A percentile compares a stretch with the other conserved stretches of the same genome.
Conservation (phyloP, 1,140 invertebrate genomes). For the Whitmania pigra region DNA sequence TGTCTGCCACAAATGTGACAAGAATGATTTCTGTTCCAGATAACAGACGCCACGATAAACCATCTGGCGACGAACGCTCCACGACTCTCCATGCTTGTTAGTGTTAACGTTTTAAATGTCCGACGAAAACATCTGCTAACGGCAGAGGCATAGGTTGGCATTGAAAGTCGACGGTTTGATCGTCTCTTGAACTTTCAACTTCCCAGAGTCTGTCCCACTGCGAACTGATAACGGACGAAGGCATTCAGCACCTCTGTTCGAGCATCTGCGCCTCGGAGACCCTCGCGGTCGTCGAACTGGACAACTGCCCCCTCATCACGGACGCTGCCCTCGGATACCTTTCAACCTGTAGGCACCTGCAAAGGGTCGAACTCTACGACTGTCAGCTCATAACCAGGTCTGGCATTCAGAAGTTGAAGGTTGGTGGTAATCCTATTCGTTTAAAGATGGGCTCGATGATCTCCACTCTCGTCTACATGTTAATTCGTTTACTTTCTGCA, state of each 20-base stretch:
- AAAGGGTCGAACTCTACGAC: conserved; percentile 93
- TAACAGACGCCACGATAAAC: conserved; percentile 83
- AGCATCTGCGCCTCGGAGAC: conserved; percentile 65
- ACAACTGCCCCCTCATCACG: conserved; percentile 95
- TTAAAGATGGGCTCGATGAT: too few species aligned
- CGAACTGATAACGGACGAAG: conserved; percentile 94
- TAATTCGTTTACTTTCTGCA: too few species aligned
- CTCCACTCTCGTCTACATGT: too few species aligned
- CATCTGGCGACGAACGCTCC: conserved; percentile 87
- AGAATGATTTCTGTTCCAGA: conserved; percentile 45
- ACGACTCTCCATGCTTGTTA: conserved; percentile 46
- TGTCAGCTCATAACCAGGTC: conserved; percentile 93
- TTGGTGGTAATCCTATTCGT: conserved; percentile 40
- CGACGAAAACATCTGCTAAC: not conserved
- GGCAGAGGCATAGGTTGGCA: not conserved
- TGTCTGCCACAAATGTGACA: too few species aligned
- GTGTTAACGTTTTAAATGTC: not conserved
- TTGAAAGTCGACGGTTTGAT: not conserved
- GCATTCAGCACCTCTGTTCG: conserved; percentile 79
- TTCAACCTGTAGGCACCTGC: conserved; percentile 78
- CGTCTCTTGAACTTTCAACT: not conserved
- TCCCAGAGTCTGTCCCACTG: conserved; percentile 89
- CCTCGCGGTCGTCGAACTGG: conserved; percentile 76
- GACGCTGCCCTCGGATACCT: conserved; percentile 91
- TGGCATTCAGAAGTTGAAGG: conserved; percentile 85